Percentiles rank a stretch among this genome's conserved stretches.
These are phyloP conservation scores for Drosophila virilis DNA, from an alignment of 1,140 invertebrate species.

Conservation along the genomic window DNA sequence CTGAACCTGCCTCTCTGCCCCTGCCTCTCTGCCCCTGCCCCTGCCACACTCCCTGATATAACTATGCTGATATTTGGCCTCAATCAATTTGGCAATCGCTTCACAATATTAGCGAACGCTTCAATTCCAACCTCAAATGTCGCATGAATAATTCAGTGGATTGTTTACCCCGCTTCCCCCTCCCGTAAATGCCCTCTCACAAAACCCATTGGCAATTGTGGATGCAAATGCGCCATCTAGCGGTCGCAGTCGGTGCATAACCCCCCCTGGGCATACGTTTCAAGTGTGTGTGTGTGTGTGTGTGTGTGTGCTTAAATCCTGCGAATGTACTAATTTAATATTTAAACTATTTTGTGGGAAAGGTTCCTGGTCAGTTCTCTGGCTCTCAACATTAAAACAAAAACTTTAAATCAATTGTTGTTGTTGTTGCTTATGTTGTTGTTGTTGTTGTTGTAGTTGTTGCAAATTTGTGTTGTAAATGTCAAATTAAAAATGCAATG, in stretches of 20 bases:
- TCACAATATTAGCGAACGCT: slow-evolving; percentile 17
- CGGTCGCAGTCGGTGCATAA: slow-evolving; percentile 6
- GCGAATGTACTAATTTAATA: slow-evolving; percentile 59
- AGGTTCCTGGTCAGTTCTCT: slow-evolving; percentile 15
- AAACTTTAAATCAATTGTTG: slow-evolving; percentile 28
- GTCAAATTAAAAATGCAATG: slow-evolving; percentile 81
- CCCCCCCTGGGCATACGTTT: slow-evolving; percentile 6
- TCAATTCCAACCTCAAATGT: slow-evolving; percentile 48
- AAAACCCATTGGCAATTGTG: slow-evolving; percentile 22
- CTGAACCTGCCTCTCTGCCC: background rate
- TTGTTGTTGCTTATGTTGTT: slow-evolving; percentile 39
- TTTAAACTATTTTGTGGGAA: slow-evolving; percentile 65
- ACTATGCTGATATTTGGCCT: background rate
- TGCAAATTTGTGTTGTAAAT: slow-evolving; percentile 74
- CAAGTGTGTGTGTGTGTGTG: background rate
- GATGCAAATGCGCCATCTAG: slow-evolving; percentile 66
- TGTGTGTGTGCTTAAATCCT: slow-evolving; percentile 28
- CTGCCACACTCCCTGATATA: background rate
- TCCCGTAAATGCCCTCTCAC: background rate
- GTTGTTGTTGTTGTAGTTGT: background rate
- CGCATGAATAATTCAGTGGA: slow-evolving; percentile 48
- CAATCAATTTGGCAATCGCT: slow-evolving; percentile 21
- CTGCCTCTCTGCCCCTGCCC: background rate
- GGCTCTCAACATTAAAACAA: slow-evolving; percentile 7
- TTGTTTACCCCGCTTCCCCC: slow-evolving; percentile 8